A percentile compares a stretch with the other conserved stretches of the same genome.
Evolutionary conservation across 2,113 vertebrate species (phyloP).

Genomic region (Hippocampus comes): DNA sequence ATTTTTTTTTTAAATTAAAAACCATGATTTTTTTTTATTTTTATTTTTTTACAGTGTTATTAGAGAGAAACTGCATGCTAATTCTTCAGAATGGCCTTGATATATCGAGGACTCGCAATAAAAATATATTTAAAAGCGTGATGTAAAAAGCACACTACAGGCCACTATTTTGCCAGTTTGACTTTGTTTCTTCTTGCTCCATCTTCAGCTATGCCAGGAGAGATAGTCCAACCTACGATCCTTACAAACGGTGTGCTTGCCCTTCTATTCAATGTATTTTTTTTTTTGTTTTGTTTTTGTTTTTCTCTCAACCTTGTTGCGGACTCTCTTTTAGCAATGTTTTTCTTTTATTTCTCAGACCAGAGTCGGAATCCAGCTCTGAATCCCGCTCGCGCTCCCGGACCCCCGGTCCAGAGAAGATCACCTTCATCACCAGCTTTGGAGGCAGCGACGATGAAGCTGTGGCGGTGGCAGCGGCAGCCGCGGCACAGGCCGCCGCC

Average conservation of each 20-base stretch:
- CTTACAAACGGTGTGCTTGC: slow-evolving; percentile 85
- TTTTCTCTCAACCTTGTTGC: neutral
- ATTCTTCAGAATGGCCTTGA: neutral
- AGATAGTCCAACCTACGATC: slow-evolving; percentile 94
- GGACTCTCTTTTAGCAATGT: neutral
- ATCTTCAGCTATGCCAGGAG: slow-evolving; percentile 83
- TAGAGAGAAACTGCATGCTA: neutral
- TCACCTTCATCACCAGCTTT: slow-evolving; percentile 95
- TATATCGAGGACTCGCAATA: too few relatives aligned
- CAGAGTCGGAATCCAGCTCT: slow-evolving; percentile 83
- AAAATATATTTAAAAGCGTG: too few relatives aligned
- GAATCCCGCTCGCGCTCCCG: slow-evolving; percentile 83
- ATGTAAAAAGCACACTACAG: too few relatives aligned
- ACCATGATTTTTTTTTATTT: too few relatives aligned
- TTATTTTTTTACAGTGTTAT: neutral
- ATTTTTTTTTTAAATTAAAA: too few relatives aligned
- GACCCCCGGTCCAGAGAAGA: slow-evolving; percentile 83
- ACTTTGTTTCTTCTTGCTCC: neutral
- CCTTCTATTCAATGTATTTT: neutral
- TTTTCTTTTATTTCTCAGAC: slow-evolving; percentile 49
- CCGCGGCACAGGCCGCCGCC: slow-evolving; percentile 54
- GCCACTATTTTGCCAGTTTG: neutral
- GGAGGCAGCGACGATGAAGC: slow-evolving; percentile 92
- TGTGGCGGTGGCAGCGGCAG: slow-evolving; percentile 27
- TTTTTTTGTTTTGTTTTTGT: neutral